Evolutionary conservation across 1,140 invertebrate species (phyloP), one percentile per base, ranked within the genome.

Genomic region (Cepaea nemoralis): DNA sequence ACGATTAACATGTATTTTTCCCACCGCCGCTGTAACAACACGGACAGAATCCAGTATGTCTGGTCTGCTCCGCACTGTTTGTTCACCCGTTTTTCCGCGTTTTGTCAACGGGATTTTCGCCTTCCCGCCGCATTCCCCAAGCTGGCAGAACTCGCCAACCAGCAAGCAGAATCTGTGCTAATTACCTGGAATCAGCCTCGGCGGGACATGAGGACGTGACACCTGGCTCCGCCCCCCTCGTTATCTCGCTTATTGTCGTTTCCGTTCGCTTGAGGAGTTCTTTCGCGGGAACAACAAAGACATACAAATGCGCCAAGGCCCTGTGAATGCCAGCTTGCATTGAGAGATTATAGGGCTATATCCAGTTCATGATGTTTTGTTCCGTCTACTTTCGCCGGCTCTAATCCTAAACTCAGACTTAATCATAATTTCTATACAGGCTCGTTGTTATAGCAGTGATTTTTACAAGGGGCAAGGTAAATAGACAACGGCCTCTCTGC

Each of bases 191-290:
- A 59, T 77, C 76, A 63, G 50, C 10, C 76, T 22, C 76, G 22
- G 76, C 55, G 76, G 76, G 76, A 66, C 35, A 42, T 55, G 50
- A 35, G 10, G 50, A 77, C 66, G 39, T 77, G 76, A 77, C 76
- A 77, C 76, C 39, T 77, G 33, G 76, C 76, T 42, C 76, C 76
- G 76, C 76, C 76, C 55, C 48, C 16, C 76, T 77, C 76, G 76
- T 77, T 77, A 77, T 35, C 76, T 48, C 48, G 76, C 66, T 77
- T 77, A 55, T 77, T 77, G 76, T 66, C 76, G 76, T 31, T 75
- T 75, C 73, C 45, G 48, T 75, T n/a, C 73, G 73, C 42, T 75
- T 75, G 48, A 31, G 1, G 14, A 27, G 40, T 22, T 45, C 10
- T n/a, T 40, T 40, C n/a, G 35, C 24, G 69, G 6, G 40, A 39